These are phyloP conservation scores for Microtus californicus DNA, from an alignment of 2,797 vertebrate genomes.

Conservation along the genomic window DNA sequence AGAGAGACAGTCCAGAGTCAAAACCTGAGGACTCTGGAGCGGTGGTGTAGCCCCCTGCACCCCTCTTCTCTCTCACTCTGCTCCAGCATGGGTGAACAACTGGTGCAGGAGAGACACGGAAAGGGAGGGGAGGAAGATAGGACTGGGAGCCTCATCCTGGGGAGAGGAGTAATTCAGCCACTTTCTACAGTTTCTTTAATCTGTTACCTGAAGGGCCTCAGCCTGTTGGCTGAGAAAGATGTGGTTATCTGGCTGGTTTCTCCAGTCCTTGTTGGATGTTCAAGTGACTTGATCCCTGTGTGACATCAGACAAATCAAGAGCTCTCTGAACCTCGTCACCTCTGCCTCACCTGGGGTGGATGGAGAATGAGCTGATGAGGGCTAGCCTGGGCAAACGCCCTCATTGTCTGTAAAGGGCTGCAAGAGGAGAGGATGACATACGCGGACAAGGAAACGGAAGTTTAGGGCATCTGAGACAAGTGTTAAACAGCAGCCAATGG, in stretches of 20 bases:
- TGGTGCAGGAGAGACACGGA: background rate
- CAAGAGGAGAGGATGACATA: background rate
- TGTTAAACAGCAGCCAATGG: background rate
- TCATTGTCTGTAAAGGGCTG: background rate
- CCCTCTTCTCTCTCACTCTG: background rate
- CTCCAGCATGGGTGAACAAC: background rate
- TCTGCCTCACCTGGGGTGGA: background rate
- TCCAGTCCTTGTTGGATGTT: background rate
- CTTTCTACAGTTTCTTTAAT: background rate
- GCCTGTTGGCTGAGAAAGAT: background rate
- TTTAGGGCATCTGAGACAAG: background rate
- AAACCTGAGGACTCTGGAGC: background rate
- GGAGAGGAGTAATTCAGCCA: background rate
- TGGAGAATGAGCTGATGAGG: background rate
- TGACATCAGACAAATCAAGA: background rate
- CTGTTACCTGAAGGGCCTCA: background rate
- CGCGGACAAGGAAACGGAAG: slow-evolving; percentile 25
- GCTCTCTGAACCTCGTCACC: background rate
- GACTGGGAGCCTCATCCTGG: background rate
- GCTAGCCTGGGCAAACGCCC: background rate
- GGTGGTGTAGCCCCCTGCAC: background rate
- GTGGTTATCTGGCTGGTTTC: background rate
- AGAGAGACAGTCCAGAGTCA: background rate
- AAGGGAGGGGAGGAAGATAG: background rate
- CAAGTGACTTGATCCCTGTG: background rate